phyloP scores from a whole-genome alignment of 2,113 vertebrate species.

The Periophthalmodon schlosseri region DNA sequence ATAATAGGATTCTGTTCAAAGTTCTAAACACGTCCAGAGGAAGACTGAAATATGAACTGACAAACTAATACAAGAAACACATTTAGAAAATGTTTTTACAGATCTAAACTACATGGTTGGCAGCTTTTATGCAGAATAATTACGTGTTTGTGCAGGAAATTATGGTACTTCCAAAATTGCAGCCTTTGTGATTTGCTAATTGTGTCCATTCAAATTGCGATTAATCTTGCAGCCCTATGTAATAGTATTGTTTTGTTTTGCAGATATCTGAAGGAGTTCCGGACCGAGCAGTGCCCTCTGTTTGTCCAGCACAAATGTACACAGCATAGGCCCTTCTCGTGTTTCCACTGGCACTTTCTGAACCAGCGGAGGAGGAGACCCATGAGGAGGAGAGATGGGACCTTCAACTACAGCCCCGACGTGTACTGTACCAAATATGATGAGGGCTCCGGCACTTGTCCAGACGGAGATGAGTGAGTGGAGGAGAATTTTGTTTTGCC shows the following conservation, averaged over 20 bases:
- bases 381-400: conserved; percentile 91
- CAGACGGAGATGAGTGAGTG: conserved; percentile 97
- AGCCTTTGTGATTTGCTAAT: no score
- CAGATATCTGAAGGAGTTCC: conserved; percentile 98
- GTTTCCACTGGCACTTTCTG: conserved; percentile 98
- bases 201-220: no score
- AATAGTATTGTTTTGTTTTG: not conserved
- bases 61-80: no score
- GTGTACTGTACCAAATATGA: conserved; percentile 98
- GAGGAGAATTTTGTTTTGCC: not conserved
- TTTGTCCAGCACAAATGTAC: conserved; percentile 98
- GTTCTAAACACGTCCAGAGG: no score
- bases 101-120: no score
- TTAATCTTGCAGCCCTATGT: no score
- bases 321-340: conserved; percentile 95
- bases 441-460: conserved; percentile 93
- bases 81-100: no score
- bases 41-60: no score
- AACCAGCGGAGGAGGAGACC: conserved; percentile 96
- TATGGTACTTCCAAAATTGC: no score
- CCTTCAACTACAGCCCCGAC: conserved; percentile 98
- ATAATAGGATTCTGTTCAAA: no score
- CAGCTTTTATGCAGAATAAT: no score
- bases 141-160: no score
- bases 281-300: conserved; percentile 96